Conservation (phyloP, 2,888 invertebrate genomes). For the Ptilodon capucinus region DNA sequence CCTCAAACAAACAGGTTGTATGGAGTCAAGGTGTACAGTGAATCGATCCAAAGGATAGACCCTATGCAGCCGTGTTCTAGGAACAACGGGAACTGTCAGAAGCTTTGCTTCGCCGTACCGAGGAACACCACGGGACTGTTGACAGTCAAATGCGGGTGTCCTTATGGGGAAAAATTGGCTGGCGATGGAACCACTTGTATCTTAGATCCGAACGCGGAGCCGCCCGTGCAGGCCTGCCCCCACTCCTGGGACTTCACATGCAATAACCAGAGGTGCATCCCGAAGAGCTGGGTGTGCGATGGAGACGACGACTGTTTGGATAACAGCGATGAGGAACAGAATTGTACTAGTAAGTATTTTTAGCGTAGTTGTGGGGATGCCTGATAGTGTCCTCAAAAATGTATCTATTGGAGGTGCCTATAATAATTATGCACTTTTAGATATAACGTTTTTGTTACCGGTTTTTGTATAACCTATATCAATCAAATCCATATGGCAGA, state of each 20-base stretch:
- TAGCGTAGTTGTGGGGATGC: too few species aligned
- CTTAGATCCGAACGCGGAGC: conserved; percentile 92
- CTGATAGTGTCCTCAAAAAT: too few species aligned
- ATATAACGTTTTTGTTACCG: too few species aligned
- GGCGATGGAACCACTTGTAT: conserved; percentile 88
- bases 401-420: too few species aligned
- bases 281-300: conserved; percentile 97
- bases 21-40: conserved; percentile 94
- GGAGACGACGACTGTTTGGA: conserved; percentile 98
- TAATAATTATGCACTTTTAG: too few species aligned
- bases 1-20: conserved; percentile 95
- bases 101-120: conserved; percentile 96
- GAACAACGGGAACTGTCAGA: conserved; percentile 95
- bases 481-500: too few species aligned
- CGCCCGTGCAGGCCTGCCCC: conserved; percentile 93
- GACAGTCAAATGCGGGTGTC: conserved; percentile 92
- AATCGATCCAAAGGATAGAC: conserved; percentile 87
- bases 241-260: conserved; percentile 97
- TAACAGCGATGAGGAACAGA: conserved; percentile 97
- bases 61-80: conserved; percentile 90
- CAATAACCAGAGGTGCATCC: conserved; percentile 94
- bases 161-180: conserved; percentile 93
- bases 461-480: too few species aligned
- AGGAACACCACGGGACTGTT: conserved; percentile 81
- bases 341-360: conserved; percentile 91